phyloP scores from a whole-genome alignment of 2,113 vertebrate species.

The Ornithorhynchus anatinus region DNA sequence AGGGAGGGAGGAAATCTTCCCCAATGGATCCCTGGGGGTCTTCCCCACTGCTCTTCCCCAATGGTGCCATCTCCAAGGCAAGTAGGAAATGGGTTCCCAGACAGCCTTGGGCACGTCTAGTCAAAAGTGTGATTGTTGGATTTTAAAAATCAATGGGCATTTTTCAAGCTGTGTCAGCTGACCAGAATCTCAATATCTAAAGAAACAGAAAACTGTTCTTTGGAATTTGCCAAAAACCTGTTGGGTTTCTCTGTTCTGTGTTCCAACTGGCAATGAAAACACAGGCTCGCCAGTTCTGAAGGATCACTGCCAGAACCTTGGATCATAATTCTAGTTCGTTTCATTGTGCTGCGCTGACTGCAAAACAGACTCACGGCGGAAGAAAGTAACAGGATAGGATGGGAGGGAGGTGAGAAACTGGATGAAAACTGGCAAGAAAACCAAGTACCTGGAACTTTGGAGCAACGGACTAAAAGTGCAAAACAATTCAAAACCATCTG shows the following conservation, averaged over 20 bases:
- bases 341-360: neutral
- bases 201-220: constrained; percentile 45
- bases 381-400: too few relatives aligned
- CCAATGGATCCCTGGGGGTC: too few relatives aligned
- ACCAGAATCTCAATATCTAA: constrained; percentile 31
- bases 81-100: too few relatives aligned
- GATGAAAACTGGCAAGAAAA: neutral
- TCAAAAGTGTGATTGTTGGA: neutral
- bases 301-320: constrained; percentile 30
- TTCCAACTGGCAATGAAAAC: constrained; percentile 63
- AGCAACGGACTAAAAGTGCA: too few relatives aligned
- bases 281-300: constrained; percentile 46
- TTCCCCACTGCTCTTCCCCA: too few relatives aligned
- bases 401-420: neutral
- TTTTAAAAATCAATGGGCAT: neutral
- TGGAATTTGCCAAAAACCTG: constrained; percentile 27
- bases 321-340: constrained; percentile 23
- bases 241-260: constrained; percentile 59
- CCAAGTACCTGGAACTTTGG: rapidly evolving
- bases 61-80: too few relatives aligned
- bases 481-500: neutral
- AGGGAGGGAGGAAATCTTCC: too few relatives aligned
- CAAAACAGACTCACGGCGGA: too few relatives aligned
- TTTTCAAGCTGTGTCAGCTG: constrained; percentile 30
- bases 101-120: too few relatives aligned